Percentiles rank a stretch among this genome's conserved stretches.
Evolutionary conservation across 1,140 invertebrate species (phyloP).

Genomic region (Apocrypta bakeri): DNA sequence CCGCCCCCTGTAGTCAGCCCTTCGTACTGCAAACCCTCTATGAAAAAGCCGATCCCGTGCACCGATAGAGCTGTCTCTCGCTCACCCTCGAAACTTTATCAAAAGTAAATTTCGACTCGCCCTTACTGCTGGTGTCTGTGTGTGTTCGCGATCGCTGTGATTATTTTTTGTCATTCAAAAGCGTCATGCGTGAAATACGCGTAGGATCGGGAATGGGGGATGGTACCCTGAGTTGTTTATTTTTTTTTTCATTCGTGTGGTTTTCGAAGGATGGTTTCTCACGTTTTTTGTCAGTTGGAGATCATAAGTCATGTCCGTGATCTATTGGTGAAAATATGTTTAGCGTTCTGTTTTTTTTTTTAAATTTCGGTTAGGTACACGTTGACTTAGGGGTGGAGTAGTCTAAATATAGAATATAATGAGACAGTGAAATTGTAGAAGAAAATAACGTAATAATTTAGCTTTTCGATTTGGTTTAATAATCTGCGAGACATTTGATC

Average conservation of each 20-base stretch:
- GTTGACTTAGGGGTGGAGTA: no score
- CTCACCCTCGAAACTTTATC: constrained; percentile 36
- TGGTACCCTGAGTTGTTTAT: background rate
- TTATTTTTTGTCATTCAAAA: constrained; percentile 48
- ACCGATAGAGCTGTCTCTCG: constrained; percentile 38
- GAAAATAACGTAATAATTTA: no score
- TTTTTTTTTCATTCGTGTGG: background rate
- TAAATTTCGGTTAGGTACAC: no score
- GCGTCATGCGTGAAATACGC: constrained; percentile 26
- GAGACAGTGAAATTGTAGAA: no score
- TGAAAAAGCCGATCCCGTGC: constrained; percentile 24
- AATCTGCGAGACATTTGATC: background rate
- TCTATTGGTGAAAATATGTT: no score
- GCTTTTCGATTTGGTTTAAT: background rate
- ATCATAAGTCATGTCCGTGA: no score
- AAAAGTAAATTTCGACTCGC: constrained; percentile 40
- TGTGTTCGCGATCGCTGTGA: constrained; percentile 18
- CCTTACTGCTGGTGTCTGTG: background rate
- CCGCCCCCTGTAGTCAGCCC: constrained; percentile 2
- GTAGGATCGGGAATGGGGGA: background rate
- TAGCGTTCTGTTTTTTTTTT: no score
- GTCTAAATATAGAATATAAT: no score
- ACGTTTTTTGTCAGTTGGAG: no score
- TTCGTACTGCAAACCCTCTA: constrained; percentile 1
- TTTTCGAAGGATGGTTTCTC: background rate